Base-by-base conservation (phyloP, 2,797 vertebrate species). In the Sciurus vulgaris region DNA sequence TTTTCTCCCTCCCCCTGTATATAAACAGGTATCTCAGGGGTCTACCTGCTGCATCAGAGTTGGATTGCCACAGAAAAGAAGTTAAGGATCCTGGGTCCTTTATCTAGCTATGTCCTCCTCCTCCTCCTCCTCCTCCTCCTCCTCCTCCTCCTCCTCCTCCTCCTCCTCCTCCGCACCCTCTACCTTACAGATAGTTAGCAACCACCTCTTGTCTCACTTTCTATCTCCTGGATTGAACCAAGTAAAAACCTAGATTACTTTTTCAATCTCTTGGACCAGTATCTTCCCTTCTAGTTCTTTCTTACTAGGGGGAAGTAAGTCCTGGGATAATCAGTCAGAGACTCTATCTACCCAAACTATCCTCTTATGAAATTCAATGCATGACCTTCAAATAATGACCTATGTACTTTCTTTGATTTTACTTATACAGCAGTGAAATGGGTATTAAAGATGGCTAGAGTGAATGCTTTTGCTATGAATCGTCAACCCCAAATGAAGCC, bases 201-300 rank as follows among this genome's bases (percentile, higher is more conserved):
- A 73, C 8, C 12, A 67, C 30, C 49, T 89, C 6, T 14, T 81
- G 12, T 6, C 74, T 8, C 8, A 61, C 15, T n/a, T 76, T 11
- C n/a, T 18, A 20, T 87, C 73, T 78, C 70, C 74, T 92, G n/a
- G 63, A 26, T 92, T 82, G 24, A 1, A 86, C n/a, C 86, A 90
- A 82, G 30, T 18, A 0, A 7, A 96, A 83, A 86, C 67, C 28
- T 90, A 33, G 67, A 67, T 59, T 63, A 51, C 22, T 85, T 84
- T 85, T 44, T 9, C 47, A 44, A 88, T 41, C 10, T 81, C 86
- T 94, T 49, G 10, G 67, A 35, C 14, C 28, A 70, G 5, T n/a
- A 47, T 77, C 24, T 92, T 38, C 28, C 44, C 49, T 76, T 90
- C 7, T 63, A 47, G 24, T 63, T 72, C 41, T 49, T 73, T 93